Evolutionary conservation across 2,888 invertebrate species (phyloP).

Genomic region (Macaria notata): DNA sequence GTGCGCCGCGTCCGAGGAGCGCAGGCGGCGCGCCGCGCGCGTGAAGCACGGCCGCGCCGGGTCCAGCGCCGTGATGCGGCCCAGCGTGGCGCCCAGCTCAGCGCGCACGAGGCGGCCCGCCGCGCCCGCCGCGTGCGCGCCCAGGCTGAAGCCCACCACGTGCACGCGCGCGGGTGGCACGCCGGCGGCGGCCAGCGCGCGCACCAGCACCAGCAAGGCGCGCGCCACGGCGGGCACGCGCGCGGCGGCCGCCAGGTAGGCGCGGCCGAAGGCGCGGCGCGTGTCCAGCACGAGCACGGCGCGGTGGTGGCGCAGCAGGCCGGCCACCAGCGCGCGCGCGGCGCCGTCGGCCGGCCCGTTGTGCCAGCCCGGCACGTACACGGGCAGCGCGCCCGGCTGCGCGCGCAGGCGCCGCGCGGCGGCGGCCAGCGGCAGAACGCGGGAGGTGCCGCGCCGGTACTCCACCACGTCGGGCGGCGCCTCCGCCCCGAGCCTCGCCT

Average conservation of each 20-base stretch:
- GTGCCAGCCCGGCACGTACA: conserved; percentile 73
- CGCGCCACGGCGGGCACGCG: conserved; percentile 56
- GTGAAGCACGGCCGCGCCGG: conserved; percentile 70
- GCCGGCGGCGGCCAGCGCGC: conserved; percentile 53
- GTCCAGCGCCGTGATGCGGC: conserved; percentile 64
- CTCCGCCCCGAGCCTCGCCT: conserved; percentile 40
- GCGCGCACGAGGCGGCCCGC: conserved; percentile 58
- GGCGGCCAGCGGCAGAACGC: conserved; percentile 25
- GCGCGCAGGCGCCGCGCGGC: conserved; percentile 41
- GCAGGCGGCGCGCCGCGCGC: conserved; percentile 47
- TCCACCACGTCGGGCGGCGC: conserved; percentile 53
- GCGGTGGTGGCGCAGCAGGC: conserved; percentile 51
- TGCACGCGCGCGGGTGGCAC: conserved; percentile 74
- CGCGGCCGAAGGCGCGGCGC: conserved; percentile 57
- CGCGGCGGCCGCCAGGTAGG: conserved; percentile 61
- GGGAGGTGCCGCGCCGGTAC: conserved; percentile 30
- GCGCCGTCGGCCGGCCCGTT: conserved; percentile 67
- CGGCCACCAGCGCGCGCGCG: conserved; percentile 52
- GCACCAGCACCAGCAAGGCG: conserved; percentile 46
- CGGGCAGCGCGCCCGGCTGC: conserved; percentile 36
- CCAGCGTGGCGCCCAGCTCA: conserved; percentile 47
- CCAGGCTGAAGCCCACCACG: conserved; percentile 84
- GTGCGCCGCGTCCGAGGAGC: conserved; percentile 56
- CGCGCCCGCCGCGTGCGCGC: conserved; percentile 83
- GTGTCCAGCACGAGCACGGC: conserved; percentile 62